These are phyloP conservation scores for Acanthopleura granulata DNA, from an alignment of 2,888 invertebrate species.

Conservation along the genomic window DNA sequence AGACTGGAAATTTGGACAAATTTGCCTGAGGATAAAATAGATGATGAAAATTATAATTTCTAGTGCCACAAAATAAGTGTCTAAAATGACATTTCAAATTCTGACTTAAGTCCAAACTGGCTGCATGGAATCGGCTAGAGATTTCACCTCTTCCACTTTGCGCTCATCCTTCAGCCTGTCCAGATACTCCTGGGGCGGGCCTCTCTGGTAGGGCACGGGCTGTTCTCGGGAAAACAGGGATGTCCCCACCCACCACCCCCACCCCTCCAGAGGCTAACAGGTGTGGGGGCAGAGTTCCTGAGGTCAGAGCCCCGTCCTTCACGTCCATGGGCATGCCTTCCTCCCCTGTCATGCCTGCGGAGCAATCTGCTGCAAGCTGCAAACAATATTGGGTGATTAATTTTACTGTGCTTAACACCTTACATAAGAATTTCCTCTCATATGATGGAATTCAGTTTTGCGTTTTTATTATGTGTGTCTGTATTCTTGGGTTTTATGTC, in stretches of 20 bases:
- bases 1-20: no score
- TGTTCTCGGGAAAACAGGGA: conserved; percentile 20
- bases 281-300: neutral
- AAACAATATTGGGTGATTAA: neutral
- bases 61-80: no score
- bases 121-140: neutral
- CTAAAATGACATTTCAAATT: no score
- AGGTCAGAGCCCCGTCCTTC: neutral
- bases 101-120: no score
- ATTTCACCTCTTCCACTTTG: conserved; percentile 67
- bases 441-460: no score
- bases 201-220: conserved; percentile 60
- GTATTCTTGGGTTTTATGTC: no score
- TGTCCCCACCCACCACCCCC: neutral
- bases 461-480: no score
- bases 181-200: conserved; percentile 66
- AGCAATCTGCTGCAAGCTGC: neutral
- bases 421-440: neutral
- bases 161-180: conserved; percentile 66
- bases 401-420: neutral
- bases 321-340: neutral
- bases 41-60: no score
- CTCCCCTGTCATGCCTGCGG: neutral
- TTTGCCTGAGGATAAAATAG: no score
- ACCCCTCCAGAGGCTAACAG: neutral